phyloP scores from a whole-genome alignment of 2,113 vertebrate species.

The Gadus macrocephalus region DNA sequence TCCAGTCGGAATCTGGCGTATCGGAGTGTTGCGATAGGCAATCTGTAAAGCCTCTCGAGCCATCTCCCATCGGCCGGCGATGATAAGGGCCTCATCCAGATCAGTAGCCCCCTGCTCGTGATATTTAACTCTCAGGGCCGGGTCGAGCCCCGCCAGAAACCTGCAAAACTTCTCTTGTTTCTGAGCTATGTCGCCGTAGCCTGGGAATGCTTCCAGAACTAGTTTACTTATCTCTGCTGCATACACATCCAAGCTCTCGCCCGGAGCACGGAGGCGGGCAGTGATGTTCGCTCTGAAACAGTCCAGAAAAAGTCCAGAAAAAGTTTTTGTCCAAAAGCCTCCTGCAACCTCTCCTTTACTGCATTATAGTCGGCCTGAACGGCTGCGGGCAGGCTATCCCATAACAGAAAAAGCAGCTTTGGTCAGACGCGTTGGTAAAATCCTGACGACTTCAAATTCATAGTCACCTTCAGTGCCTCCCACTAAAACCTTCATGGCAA shows the following conservation, averaged over 20 bases:
- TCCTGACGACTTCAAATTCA: no score
- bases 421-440: background rate
- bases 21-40: background rate
- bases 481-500: background rate
- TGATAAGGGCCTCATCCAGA: slow-evolving; percentile 17
- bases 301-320: slow-evolving; percentile 14
- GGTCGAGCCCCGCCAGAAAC: slow-evolving; percentile 6
- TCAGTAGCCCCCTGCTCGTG: slow-evolving; percentile 6
- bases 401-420: slow-evolving; percentile 14
- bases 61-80: slow-evolving; percentile 16
- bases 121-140: no score
- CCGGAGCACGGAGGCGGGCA: background rate
- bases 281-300: slow-evolving; percentile 5
- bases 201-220: slow-evolving; percentile 10
- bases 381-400: slow-evolving; percentile 8
- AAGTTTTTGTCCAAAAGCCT: background rate
- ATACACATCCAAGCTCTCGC: slow-evolving; percentile 14
- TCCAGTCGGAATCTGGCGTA: background rate
- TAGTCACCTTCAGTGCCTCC: no score
- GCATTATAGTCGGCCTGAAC: slow-evolving; percentile 5
- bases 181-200: background rate
- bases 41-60: slow-evolving; percentile 4
- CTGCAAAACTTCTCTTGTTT: slow-evolving; percentile 5
- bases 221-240: slow-evolving; percentile 5
- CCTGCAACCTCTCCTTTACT: background rate